These are phyloP conservation scores for Tachina lurida DNA, from an alignment of 2,888 invertebrate species.

Conservation along the genomic window DNA sequence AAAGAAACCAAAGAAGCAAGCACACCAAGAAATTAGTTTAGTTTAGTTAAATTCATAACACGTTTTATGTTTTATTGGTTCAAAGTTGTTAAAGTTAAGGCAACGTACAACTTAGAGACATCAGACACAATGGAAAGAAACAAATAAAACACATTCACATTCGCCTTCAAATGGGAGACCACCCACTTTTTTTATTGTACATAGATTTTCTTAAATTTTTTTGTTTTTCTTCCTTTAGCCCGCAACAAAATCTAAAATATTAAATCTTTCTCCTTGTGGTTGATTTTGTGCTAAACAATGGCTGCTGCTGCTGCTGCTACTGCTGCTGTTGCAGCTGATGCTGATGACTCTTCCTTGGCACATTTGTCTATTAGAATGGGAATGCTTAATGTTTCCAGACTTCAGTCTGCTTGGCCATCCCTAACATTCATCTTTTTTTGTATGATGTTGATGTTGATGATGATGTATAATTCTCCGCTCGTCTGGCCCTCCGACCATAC, in stretches of 20 bases:
- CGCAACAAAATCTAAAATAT: slow-evolving; percentile 39
- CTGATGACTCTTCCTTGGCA: slow-evolving; percentile 16
- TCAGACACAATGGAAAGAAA: slow-evolving; percentile 22
- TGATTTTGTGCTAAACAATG: slow-evolving; percentile 29
- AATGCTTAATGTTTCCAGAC: slow-evolving; percentile 22
- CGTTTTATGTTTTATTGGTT: slow-evolving; percentile 70
- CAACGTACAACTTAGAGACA: slow-evolving; percentile 1
- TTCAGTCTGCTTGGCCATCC: slow-evolving; percentile 31
- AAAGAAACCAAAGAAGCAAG: not conserved
- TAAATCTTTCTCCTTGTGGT: slow-evolving; percentile 23
- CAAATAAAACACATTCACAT: slow-evolving; percentile 17
- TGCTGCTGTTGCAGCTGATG: slow-evolving; percentile 5
- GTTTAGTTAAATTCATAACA: slow-evolving; percentile 69
- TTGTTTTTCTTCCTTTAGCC: not conserved
- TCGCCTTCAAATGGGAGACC: slow-evolving; percentile 48
- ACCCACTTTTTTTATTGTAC: slow-evolving; percentile 50
- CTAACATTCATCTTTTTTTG: slow-evolving; percentile 48
- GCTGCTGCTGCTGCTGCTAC: slow-evolving; percentile 2
- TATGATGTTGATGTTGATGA: slow-evolving; percentile 15
- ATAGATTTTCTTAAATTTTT: not conserved
- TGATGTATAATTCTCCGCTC: slow-evolving; percentile 41
- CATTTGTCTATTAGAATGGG: slow-evolving; percentile 23
- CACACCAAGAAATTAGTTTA: slow-evolving; percentile 52
- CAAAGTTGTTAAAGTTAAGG: slow-evolving; percentile 63
- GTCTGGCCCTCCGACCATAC: not conserved